Conservation (phyloP, 2,888 invertebrate genomes). For the Petrolisthes manimaculis region DNA sequence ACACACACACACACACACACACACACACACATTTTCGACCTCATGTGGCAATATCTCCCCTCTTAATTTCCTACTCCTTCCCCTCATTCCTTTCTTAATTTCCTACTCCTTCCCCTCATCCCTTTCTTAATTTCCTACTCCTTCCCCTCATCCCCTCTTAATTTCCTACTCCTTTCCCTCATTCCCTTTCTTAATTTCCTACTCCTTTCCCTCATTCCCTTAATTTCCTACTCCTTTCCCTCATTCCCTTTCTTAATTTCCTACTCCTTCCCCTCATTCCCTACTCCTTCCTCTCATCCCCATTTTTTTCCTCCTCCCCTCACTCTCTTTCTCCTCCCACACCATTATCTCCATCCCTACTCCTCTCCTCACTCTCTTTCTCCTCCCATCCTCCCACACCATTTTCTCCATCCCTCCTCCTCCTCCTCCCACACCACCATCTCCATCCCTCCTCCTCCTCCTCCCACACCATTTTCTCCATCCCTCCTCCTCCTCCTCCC, state of each 20-base stretch:
- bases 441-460: background rate
- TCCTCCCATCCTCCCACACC: background rate
- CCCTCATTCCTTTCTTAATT: background rate
- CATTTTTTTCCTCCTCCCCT: background rate
- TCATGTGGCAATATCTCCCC: background rate
- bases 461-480: background rate
- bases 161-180: background rate
- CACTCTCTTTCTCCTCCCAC: background rate
- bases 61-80: background rate
- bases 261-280: background rate
- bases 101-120: background rate
- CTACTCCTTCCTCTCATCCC: background rate
- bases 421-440: background rate
- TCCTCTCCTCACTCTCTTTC: background rate
- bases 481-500: background rate
- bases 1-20: background rate
- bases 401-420: background rate
- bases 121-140: background rate
- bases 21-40: background rate
- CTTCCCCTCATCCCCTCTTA: background rate
- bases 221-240: background rate
- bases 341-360: background rate
- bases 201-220: background rate
- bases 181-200: too few species aligned
- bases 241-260: too few species aligned